Evolutionary conservation across 2,113 vertebrate species (phyloP).

Genomic region (Lota lota): DNA sequence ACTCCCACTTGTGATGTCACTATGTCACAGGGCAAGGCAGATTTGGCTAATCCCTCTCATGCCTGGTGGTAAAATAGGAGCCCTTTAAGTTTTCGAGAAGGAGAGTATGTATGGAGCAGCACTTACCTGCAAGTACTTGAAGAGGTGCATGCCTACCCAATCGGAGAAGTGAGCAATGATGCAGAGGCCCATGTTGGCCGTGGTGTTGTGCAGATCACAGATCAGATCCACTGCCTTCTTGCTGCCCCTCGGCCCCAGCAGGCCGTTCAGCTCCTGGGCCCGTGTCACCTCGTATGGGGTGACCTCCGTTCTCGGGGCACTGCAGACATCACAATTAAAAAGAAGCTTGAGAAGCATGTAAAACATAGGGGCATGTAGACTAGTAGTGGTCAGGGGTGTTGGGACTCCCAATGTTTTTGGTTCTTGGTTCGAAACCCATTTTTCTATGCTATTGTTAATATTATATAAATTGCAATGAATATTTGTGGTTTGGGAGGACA

Average conservation of each 20-base stretch:
- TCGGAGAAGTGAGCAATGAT: constrained; percentile 58
- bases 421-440: too few species aligned
- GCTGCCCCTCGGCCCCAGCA: constrained; percentile 75
- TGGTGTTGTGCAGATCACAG: constrained; percentile 83
- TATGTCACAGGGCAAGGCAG: too few species aligned
- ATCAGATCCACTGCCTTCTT: constrained; percentile 69
- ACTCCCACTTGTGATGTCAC: too few species aligned
- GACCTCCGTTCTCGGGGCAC: constrained; percentile 44
- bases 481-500: too few species aligned
- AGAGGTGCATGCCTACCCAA: constrained; percentile 65
- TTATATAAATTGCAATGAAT: too few species aligned
- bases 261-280: constrained; percentile 74
- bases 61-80: too few species aligned
- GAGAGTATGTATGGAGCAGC: neutral
- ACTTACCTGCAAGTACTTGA: constrained; percentile 67
- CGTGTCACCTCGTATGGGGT: constrained; percentile 70
- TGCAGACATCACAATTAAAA: constrained; percentile 25
- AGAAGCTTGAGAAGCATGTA: neutral
- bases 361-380: neutral
- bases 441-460: too few species aligned
- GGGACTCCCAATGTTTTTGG: too few species aligned
- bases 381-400: too few species aligned
- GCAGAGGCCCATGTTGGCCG: constrained; percentile 77
- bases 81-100: too few species aligned
- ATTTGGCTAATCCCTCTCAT: too few species aligned